phyloP scores from a whole-genome alignment of 2,797 vertebrate species.

The Gallirallus australis region DNA sequence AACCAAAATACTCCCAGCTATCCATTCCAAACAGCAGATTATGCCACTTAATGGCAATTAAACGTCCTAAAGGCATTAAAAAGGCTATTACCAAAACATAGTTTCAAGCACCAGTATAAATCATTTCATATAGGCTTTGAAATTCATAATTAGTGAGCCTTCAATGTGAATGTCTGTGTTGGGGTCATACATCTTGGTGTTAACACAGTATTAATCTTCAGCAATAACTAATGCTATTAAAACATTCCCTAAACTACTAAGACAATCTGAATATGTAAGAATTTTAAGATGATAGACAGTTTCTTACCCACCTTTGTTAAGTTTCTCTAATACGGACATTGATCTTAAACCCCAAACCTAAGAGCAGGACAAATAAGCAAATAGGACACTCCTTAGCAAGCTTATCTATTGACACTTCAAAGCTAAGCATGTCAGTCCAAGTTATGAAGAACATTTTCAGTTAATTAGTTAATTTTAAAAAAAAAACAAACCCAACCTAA shows the following conservation, averaged over 20 bases:
- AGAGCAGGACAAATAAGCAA: background rate
- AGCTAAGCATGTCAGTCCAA: background rate
- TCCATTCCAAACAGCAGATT: slow-evolving; percentile 13
- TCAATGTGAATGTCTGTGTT: fast-evolving
- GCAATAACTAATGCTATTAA: background rate
- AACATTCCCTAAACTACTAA: background rate
- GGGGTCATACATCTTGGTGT: background rate
- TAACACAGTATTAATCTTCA: background rate
- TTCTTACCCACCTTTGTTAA: background rate
- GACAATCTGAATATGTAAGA: background rate
- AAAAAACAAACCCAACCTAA: background rate
- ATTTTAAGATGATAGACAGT: background rate
- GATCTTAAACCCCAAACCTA: background rate
- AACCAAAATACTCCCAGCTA: slow-evolving; percentile 42
- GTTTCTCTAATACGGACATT: background rate
- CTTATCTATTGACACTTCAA: background rate
- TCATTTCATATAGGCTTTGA: background rate
- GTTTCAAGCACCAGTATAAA: background rate
- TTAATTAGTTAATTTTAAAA: background rate
- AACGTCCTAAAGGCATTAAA: slow-evolving; percentile 29
- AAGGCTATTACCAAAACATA: slow-evolving; percentile 27
- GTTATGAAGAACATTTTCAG: background rate
- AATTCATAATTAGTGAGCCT: background rate
- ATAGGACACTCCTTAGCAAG: background rate
- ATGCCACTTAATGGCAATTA: slow-evolving; percentile 46